phyloP scores from a whole-genome alignment of 2,888 invertebrate genomes.

The Troides oblongomaculatus region DNA sequence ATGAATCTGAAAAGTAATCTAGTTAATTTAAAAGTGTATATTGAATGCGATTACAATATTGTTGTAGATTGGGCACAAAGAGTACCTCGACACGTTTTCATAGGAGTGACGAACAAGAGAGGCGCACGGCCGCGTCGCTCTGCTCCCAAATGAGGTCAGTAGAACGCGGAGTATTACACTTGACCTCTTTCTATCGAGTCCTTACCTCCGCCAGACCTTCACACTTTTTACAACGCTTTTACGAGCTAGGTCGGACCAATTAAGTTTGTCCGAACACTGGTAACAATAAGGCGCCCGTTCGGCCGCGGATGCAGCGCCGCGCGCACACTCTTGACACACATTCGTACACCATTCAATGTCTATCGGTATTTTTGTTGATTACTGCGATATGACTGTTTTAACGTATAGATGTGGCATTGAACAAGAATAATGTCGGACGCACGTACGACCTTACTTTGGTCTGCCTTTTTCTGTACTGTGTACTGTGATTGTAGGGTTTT shows the following conservation, averaged over 20 bases:
- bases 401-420: slow-evolving; percentile 30
- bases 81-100: slow-evolving; percentile 54
- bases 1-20: background rate
- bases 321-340: slow-evolving; percentile 71
- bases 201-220: slow-evolving; percentile 79
- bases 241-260: slow-evolving; percentile 77
- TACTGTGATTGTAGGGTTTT: background rate
- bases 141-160: slow-evolving; percentile 75
- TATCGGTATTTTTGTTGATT: slow-evolving; percentile 55
- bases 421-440: slow-evolving; percentile 27
- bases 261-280: slow-evolving; percentile 66
- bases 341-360: slow-evolving; percentile 59
- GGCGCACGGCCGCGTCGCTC: slow-evolving; percentile 50
- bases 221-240: slow-evolving; percentile 78
- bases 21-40: background rate
- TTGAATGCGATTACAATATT: slow-evolving; percentile 27
- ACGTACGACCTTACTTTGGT: slow-evolving; percentile 29
- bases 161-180: slow-evolving; percentile 78
- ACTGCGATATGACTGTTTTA: slow-evolving; percentile 31
- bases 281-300: slow-evolving; percentile 58
- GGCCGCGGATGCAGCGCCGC: slow-evolving; percentile 45
- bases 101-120: slow-evolving; percentile 66
- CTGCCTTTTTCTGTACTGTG: slow-evolving; percentile 19
- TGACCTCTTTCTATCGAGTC: slow-evolving; percentile 78
- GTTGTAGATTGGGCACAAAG: slow-evolving; percentile 30